A percentile compares a stretch with the other conserved stretches of the same genome.
Conservation (phyloP, 2,888 invertebrate genomes). For the Drosophila anceps region DNA sequence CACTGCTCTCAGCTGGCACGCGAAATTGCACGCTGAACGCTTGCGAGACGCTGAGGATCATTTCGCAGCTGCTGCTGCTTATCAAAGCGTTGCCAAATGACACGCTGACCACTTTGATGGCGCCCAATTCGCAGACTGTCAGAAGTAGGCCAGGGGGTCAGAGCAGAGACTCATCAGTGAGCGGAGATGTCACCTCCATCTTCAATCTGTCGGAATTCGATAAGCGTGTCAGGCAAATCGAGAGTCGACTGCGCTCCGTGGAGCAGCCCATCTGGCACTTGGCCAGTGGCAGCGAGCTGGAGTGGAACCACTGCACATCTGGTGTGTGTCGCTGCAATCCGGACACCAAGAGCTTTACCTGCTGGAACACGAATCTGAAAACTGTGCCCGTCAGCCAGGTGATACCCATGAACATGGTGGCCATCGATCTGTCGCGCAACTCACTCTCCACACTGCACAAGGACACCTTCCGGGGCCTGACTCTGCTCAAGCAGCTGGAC, state of each 20-base stretch:
- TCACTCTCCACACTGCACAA: conserved; percentile 88
- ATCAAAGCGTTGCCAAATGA: conserved; percentile 62
- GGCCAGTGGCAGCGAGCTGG: conserved; percentile 85
- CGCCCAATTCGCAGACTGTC: background rate
- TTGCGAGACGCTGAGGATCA: conserved; percentile 85
- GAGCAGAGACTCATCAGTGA: background rate
- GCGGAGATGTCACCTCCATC: conserved; percentile 42
- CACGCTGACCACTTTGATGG: conserved; percentile 15
- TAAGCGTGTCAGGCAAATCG: conserved; percentile 86
- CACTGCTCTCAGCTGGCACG: conserved; percentile 61
- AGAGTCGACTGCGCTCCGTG: conserved; percentile 87
- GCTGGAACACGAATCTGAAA: conserved; percentile 88
- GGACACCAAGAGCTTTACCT: conserved; percentile 88
- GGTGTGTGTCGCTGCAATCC: conserved; percentile 89
- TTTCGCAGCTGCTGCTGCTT: conserved; percentile 81
- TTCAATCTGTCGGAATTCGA: conserved; percentile 71
- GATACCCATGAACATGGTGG: conserved; percentile 88
- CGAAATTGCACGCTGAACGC: conserved; percentile 85
- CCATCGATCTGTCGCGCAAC: conserved; percentile 89
- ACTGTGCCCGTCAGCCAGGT: conserved; percentile 87
- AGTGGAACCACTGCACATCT: conserved; percentile 88
- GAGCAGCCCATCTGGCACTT: conserved; percentile 89
- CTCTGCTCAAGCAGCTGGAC: conserved; percentile 87
- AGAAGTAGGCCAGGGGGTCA: conserved; percentile 1
- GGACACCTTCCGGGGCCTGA: conserved; percentile 88